Percentiles rank a stretch among this genome's conserved stretches.
Evolutionary conservation across 2,113 vertebrate species (phyloP).

Genomic region (Abramis brama): DNA sequence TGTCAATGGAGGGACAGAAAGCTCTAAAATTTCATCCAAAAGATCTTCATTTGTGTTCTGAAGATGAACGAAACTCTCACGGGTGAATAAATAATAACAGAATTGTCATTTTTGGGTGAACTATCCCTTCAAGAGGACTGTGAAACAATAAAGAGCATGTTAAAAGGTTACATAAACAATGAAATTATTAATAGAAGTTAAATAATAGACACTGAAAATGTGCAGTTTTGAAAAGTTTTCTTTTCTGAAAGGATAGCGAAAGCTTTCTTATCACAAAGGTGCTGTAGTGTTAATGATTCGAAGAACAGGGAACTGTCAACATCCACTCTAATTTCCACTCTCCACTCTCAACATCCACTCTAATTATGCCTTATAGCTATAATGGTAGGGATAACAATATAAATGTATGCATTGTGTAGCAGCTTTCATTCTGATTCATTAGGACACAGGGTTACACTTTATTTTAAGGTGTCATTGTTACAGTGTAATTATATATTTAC

Average conservation of each 20-base stretch:
- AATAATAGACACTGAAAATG: background rate
- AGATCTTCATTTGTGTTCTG: too few relatives aligned
- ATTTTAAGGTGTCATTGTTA: too few relatives aligned
- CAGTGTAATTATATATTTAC: too few relatives aligned
- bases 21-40: too few relatives aligned
- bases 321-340: conserved; percentile 24
- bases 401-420: background rate
- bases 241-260: background rate
- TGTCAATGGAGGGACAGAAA: too few relatives aligned
- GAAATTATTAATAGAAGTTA: background rate
- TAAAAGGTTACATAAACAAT: background rate
- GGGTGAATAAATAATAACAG: background rate
- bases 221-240: background rate
- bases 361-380: background rate
- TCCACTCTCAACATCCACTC: background rate
- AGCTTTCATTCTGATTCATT: background rate
- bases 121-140: background rate
- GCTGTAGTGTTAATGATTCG: background rate
- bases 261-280: background rate
- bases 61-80: too few relatives aligned
- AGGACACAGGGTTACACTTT: background rate
- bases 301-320: background rate
- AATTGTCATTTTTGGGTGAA: background rate
- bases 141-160: conserved; percentile 11
- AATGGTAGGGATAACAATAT: background rate